These are phyloP conservation scores for Saccopteryx leptura DNA, from an alignment of 2,113 vertebrate species.

Conservation along the genomic window DNA sequence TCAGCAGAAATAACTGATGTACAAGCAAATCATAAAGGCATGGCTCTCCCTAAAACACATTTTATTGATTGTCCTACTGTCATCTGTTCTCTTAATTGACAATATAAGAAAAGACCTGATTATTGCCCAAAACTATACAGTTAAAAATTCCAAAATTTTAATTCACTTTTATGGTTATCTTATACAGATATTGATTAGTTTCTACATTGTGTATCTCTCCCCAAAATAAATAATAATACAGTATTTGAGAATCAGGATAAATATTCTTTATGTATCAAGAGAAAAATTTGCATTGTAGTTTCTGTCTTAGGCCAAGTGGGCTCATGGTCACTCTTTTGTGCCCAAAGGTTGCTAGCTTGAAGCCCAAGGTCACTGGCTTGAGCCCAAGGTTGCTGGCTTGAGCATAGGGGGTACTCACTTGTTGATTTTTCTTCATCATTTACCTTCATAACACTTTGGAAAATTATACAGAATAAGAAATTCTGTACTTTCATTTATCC, in stretches of 20 bases:
- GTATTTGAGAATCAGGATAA: conserved; percentile 97
- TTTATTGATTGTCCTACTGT: conserved; percentile 84
- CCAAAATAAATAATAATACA: conserved; percentile 94
- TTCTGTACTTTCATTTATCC: conserved; percentile 96
- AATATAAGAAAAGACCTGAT: conserved; percentile 94
- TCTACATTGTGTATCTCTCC: conserved; percentile 96
- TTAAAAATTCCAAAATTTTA: conserved; percentile 86
- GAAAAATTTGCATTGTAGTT: conserved; percentile 95
- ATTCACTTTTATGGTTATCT: conserved; percentile 96
- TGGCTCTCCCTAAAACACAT: conserved; percentile 80
- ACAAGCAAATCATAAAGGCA: conserved; percentile 85
- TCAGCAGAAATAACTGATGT: conserved; percentile 82
- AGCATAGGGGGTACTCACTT: conserved; percentile 69
- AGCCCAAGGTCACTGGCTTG: too few relatives aligned
- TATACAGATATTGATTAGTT: conserved; percentile 95
- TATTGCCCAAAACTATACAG: not conserved
- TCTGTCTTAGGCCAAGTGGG: conserved; percentile 90
- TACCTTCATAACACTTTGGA: conserved; percentile 96
- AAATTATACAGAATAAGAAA: conserved; percentile 95
- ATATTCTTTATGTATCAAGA: conserved; percentile 96
- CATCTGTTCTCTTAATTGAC: conserved; percentile 95
- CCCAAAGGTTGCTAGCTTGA: too few relatives aligned
- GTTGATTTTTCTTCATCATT: conserved; percentile 94
- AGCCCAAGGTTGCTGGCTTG: too few relatives aligned
- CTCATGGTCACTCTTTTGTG: too few relatives aligned